Evolutionary conservation across 2,113 vertebrate genomes (phyloP), one percentile per base, ranked within the genome.

Genomic region (Caracal caracal): DNA sequence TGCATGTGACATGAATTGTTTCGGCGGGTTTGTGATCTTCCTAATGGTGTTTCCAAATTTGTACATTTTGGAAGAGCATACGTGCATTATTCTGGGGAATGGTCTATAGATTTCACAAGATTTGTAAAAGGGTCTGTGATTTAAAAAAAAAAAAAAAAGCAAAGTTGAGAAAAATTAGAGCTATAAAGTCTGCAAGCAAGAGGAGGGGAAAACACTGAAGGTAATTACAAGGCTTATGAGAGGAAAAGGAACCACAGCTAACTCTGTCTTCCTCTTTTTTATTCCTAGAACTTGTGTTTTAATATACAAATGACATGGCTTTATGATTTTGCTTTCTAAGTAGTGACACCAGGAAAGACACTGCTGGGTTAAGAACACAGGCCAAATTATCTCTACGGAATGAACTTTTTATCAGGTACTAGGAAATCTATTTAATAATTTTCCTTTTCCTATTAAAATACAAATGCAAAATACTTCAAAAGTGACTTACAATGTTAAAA

Each of bases 181-280:
- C 33, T 76, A 70, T 90, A 17, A 79, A 68, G n/a, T 88, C 47
- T 79, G 49, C 16, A 92, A 90, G 28, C 19, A 61, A 94, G 33
- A 65, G 1, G 9, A 43, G 7, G 9, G 9, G 7, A 3, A 22
- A 33, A 87, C 51, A 30, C 30, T 53, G 65, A 66, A 37, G 15
- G 10, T 78, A 90, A 97, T 73, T 65, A 65, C 65, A 90, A 92
- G 6, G 15, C 65, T 71, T 22, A 43, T 3, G 43, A 40, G 4
- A 91, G 28, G 49, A 82, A 89, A 91, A 75, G n/a, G 35, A 93
- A 92, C 33, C 61, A 66, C 24, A 73, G 56, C 51, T 81, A 88
- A 87, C 59, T 95, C 87, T 86, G 33, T 88, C 92, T 97, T 97
- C 93, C 88, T 93, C 94, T 93, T 97, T 95, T 86, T 97, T 79